A percentile compares a stretch with the other conserved stretches of the same genome.
These are phyloP conservation scores for Amphiduros pacificus DNA, from an alignment of 2,888 invertebrate genomes.

Conservation along the genomic window DNA sequence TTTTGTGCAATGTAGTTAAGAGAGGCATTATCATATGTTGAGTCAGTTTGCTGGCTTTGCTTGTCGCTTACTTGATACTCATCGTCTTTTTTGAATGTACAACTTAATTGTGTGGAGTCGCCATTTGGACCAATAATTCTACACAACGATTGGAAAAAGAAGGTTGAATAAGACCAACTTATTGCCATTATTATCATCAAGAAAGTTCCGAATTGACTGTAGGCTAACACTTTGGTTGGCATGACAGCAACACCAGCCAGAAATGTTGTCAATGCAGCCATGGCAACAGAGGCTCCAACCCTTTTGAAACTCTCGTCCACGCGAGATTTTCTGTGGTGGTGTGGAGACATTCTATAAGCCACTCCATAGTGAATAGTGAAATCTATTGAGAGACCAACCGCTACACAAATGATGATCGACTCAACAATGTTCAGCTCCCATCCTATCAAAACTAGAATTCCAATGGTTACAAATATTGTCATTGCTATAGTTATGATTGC, in stretches of 20 bases:
- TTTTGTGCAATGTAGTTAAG: too few relatives aligned
- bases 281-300: constrained; percentile 80
- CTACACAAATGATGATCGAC: constrained; percentile 85
- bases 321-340: constrained; percentile 5
- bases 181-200: constrained; percentile 80
- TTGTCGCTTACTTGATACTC: too few relatives aligned
- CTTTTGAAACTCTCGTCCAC: constrained; percentile 25
- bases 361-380: constrained; percentile 88
- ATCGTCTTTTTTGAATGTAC: too few relatives aligned
- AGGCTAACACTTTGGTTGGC: constrained; percentile 81
- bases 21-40: too few relatives aligned
- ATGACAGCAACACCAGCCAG: constrained; percentile 84
- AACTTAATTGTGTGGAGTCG: too few relatives aligned
- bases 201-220: constrained; percentile 87
- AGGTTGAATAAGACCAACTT: constrained; percentile 70
- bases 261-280: constrained; percentile 84
- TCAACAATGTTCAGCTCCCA: constrained; percentile 92
- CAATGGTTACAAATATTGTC: constrained; percentile 80
- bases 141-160: constrained; percentile 64
- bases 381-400: constrained; percentile 88
- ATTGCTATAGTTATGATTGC: constrained; percentile 81
- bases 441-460: constrained; percentile 63
- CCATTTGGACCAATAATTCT: constrained; percentile 70
- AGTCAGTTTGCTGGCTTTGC: too few relatives aligned
- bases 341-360: constrained; percentile 65